A percentile compares a stretch with the other conserved stretches of the same genome.
Evolutionary conservation across 2,888 invertebrate species (phyloP).

Genomic region (Caenorhabditis sp.): DNA sequence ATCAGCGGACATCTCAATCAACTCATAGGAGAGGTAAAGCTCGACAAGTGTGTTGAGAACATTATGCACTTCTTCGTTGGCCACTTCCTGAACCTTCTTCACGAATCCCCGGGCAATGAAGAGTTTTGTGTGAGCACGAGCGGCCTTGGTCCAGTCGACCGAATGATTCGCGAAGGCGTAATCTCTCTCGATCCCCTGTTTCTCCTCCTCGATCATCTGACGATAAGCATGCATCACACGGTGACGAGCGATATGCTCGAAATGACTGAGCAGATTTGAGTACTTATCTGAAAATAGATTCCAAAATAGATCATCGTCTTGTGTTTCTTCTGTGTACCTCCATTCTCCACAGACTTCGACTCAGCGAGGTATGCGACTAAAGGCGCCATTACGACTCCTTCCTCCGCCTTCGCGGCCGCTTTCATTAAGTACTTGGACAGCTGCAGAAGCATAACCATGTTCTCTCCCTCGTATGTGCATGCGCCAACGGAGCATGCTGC

Average conservation of each 20-base stretch:
- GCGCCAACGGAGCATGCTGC: conserved; percentile 86
- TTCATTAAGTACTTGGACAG: conserved; percentile 89
- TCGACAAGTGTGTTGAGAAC: conserved; percentile 89
- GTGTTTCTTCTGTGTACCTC: conserved; percentile 2
- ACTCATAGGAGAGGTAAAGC: conserved; percentile 86
- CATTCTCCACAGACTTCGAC: conserved; percentile 15
- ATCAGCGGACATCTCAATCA: conserved; percentile 57
- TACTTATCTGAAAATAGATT: conserved; percentile 54
- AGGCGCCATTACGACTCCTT: conserved; percentile 43
- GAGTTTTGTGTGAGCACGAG: conserved; percentile 66
- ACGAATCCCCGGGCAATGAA: conserved; percentile 68
- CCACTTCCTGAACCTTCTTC: conserved; percentile 84
- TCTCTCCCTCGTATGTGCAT: conserved; percentile 97
- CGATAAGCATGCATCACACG: conserved; percentile 55
- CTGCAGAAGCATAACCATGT: conserved; percentile 93
- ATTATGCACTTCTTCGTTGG: conserved; percentile 86
- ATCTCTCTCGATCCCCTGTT: conserved; percentile 63
- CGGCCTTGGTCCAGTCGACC: conserved; percentile 71
- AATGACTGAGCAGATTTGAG: conserved; percentile 57
- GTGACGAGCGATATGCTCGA: conserved; percentile 67
- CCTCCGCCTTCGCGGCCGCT: conserved; percentile 52
- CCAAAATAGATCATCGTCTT: not conserved
- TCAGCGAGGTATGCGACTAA: conserved; percentile 52
- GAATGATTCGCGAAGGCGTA: conserved; percentile 72
- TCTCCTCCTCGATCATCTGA: conserved; percentile 65